Percentiles rank a stretch among this genome's conserved stretches.
These are phyloP conservation scores for Cynodonichthys magdalenae DNA, from an alignment of 2,797 vertebrate genomes.

Conservation along the genomic window DNA sequence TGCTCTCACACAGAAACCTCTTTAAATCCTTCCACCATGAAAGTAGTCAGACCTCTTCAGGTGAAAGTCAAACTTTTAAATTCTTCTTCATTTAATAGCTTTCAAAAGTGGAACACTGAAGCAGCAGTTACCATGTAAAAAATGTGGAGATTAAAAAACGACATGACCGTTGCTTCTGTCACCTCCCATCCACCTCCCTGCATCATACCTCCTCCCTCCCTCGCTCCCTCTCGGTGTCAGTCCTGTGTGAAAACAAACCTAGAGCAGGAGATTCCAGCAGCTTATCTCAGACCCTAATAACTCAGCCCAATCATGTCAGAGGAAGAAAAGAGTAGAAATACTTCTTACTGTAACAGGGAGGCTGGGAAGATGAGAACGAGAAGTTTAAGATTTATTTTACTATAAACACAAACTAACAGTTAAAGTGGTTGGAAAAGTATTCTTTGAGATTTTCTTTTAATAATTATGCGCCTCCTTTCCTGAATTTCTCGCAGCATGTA, in stretches of 20 bases:
- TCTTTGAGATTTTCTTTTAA: neutral
- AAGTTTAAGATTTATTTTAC: constrained; percentile 45
- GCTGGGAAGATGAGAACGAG: constrained; percentile 15
- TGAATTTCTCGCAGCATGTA: neutral
- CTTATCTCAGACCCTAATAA: constrained; percentile 69
- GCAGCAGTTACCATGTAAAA: constrained; percentile 34
- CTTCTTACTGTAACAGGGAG: constrained; percentile 14
- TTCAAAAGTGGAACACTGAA: constrained; percentile 29
- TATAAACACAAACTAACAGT: neutral
- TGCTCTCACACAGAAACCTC: constrained; percentile 28
- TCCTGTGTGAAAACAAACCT: constrained; percentile 71
- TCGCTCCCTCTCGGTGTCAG: constrained; percentile 49
- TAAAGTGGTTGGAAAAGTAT: neutral
- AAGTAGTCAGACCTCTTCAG: constrained; percentile 26
- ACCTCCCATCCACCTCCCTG: constrained; percentile 53
- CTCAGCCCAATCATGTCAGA: constrained; percentile 59
- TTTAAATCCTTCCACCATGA: constrained; percentile 41
- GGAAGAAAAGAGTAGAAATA: constrained; percentile 23
- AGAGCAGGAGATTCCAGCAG: constrained; percentile 68
- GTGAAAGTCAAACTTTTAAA: constrained; percentile 10
- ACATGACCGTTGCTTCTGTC: constrained; percentile 46
- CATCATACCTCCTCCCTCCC: constrained; percentile 52
- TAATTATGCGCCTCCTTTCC: too few relatives aligned
- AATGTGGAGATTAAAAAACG: constrained; percentile 46
- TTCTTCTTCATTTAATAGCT: constrained; percentile 39